Percentiles rank a stretch among this genome's conserved stretches.
These are phyloP conservation scores for Leptodactylus fallax DNA, from an alignment of 2,797 vertebrate species.

Conservation along the genomic window DNA sequence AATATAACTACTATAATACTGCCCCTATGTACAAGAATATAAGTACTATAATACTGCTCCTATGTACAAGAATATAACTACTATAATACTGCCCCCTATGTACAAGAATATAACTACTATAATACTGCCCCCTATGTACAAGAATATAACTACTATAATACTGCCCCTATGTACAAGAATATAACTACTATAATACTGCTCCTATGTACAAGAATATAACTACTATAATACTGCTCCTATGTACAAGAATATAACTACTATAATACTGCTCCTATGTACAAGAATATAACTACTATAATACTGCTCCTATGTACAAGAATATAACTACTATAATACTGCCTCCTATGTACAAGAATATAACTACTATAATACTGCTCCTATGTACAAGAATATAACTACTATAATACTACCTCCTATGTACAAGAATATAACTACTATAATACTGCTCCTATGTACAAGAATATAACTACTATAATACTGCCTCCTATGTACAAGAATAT, in stretches of 20 bases:
- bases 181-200: neutral
- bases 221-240: neutral
- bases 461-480: constrained; percentile 9
- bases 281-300: constrained; percentile 1
- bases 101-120: constrained; percentile 1
- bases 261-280: neutral
- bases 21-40: neutral
- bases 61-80: no score
- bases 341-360: no score
- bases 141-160: constrained; percentile 4
- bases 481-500: neutral
- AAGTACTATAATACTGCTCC: no score
- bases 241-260: neutral
- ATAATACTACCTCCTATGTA: no score
- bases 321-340: no score
- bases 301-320: neutral
- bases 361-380: no score
- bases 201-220: neutral
- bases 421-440: no score
- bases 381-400: no score
- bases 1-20: constrained; percentile 9
- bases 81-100: neutral
- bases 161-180: neutral
- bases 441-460: neutral
- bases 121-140: neutral